Base-by-base conservation (phyloP, 2,888 invertebrate species). In the Lomographa bimaculata region DNA sequence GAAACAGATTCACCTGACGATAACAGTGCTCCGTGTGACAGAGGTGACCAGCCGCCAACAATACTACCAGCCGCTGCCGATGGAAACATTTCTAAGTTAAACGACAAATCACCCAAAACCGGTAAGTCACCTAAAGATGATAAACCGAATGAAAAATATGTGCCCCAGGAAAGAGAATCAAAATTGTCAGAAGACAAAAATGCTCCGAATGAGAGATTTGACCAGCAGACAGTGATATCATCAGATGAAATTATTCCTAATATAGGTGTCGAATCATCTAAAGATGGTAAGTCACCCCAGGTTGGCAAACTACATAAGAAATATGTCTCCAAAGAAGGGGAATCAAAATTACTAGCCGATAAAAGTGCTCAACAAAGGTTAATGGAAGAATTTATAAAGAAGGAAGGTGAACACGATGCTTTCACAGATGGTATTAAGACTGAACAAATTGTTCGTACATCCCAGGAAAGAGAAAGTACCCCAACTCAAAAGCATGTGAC, bases 361-460 rank as follows among this genome's bases (percentile, higher is more conserved):
- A n/a, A n/a, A n/a, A n/a, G n/a, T n/a, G n/a, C n/a, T n/a, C 29
- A 72, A 10, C 56, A 67, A 35, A 58, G 54, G 17, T 38, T 73
- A 12, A 63, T 74, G 40, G 55, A 70, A 51, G 73, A 79, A 16
- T 35, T 29, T 30, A 30, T 41, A 1, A 20, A 29, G 14, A 35
- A 35, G 2, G 41, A 41, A 21, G 20, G 41, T 17, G 35, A 41
- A 1, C 24, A 25, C 25, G 29, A 9, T 10, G 7, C 7, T n/a
- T 19, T 25, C 5, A 16, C 24, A 20, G 19, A 34, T 20, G 17
- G 35, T 7, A 35, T 36, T n/a, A 23, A 11, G 5, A 42, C 20
- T 14, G 40, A 47, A 35, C 37, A 40, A 8, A 26, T 32, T 3
- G 19, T 49, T 21, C 37, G 46, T 18, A 49, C 36, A n/a, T 32